Percentiles rank a stretch among this genome's conserved stretches.
Evolutionary conservation across 2,113 vertebrate species (phyloP).

Genomic region (Podiceps cristatus): DNA sequence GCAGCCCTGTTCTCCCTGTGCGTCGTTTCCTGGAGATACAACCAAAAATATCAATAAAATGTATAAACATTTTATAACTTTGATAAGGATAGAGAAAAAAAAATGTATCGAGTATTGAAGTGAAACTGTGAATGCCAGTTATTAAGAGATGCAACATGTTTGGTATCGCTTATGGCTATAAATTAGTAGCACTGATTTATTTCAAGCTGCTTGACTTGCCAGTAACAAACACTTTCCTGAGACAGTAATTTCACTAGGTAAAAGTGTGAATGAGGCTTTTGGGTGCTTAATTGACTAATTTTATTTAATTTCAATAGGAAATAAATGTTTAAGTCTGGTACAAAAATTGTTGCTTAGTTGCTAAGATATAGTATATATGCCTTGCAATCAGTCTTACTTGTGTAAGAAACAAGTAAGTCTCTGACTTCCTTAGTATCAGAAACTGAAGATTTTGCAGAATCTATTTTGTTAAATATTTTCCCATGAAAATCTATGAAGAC

Average conservation of each 20-base stretch:
- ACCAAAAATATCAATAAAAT: background rate
- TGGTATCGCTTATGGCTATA: background rate
- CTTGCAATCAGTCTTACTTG: background rate
- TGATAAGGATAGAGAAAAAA: background rate
- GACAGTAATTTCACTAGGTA: background rate
- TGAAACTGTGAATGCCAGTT: background rate
- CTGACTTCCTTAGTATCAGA: background rate
- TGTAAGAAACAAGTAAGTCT: background rate
- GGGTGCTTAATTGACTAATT: background rate
- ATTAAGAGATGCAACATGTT: background rate
- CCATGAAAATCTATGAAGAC: background rate
- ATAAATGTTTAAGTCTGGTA: background rate
- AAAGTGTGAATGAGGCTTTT: background rate
- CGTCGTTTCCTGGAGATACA: background rate
- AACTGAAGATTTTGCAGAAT: background rate
- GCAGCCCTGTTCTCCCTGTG: background rate
- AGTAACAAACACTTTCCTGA: background rate
- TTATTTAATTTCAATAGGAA: background rate
- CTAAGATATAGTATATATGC: background rate
- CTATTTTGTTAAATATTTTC: background rate
- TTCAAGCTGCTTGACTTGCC: background rate
- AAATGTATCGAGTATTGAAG: background rate
- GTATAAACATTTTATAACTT: background rate
- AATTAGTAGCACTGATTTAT: slow-evolving; percentile 19
- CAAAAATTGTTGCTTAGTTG: background rate